Evolutionary conservation across 1,140 invertebrate species (phyloP).

Genomic region (Drosophila bifasciata): DNA sequence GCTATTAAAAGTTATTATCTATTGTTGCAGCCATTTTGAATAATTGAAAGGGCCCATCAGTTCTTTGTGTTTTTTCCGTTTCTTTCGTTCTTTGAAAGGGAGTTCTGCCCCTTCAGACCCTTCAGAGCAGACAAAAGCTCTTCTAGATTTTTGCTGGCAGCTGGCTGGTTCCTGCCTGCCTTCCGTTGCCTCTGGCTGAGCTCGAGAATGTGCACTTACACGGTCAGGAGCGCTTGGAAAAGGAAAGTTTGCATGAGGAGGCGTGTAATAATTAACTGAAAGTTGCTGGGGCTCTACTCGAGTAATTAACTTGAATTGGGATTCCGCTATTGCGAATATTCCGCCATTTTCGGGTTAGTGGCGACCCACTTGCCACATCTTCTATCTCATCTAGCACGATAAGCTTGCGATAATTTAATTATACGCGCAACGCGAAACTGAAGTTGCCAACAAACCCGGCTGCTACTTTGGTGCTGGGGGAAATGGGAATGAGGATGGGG

Average conservation of each 20-base stretch:
- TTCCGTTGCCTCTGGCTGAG: constrained; percentile 2
- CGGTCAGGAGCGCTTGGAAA: constrained; percentile 9
- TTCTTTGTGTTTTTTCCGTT: constrained; percentile 3
- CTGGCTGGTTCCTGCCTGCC: neutral
- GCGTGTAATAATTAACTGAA: constrained; percentile 47
- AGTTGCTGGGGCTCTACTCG: constrained; percentile 44
- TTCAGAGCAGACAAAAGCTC: constrained; percentile 19
- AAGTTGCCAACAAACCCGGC: neutral
- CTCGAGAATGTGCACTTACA: constrained; percentile 5
- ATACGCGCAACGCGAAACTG: constrained; percentile 47
- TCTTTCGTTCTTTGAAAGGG: neutral
- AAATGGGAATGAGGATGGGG: no score
- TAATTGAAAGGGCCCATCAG: constrained; percentile 22
- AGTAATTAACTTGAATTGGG: constrained; percentile 53
- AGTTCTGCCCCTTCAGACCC: constrained; percentile 1
- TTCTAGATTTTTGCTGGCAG: constrained; percentile 2
- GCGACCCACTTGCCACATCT: constrained; percentile 10
- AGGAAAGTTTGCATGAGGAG: constrained; percentile 25
- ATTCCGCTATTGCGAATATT: constrained; percentile 19
- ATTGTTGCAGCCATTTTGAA: constrained; percentile 26
- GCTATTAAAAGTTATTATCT: constrained; percentile 24
- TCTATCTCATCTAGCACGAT: constrained; percentile 40
- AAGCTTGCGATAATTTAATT: constrained; percentile 68
- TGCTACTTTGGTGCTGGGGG: neutral
- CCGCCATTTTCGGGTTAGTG: constrained; percentile 24